Conservation (phyloP, 2,113 vertebrate species). For the Cyphomyrus discorhynchus region DNA sequence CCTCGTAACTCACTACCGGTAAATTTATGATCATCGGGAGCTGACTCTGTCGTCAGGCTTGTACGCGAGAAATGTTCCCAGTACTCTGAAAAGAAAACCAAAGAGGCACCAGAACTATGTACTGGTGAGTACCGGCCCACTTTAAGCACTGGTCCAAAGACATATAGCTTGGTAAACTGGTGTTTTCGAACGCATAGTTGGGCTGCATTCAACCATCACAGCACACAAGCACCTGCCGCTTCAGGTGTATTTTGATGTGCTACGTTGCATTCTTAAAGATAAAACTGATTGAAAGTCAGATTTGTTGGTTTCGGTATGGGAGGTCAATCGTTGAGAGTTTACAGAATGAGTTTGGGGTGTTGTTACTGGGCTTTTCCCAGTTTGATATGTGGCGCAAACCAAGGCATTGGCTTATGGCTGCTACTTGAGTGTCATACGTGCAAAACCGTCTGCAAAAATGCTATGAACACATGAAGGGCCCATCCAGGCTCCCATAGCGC, state of each 20-base stretch:
- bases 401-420: background rate
- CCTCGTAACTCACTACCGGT: background rate
- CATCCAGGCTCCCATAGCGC: background rate
- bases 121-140: background rate
- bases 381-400: background rate
- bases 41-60: background rate
- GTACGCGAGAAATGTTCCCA: background rate
- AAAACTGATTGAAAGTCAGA: background rate
- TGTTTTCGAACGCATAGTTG: background rate
- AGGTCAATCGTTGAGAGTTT: background rate
- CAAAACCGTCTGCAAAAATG: background rate
- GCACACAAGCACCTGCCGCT: background rate
- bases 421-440: background rate
- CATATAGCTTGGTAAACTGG: background rate
- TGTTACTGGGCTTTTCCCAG: background rate
- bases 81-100: background rate
- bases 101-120: background rate
- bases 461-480: background rate
- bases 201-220: background rate
- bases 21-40: background rate
- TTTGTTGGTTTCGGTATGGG: background rate
- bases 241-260: background rate
- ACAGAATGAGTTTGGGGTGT: background rate
- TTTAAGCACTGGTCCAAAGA: background rate
- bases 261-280: background rate